phyloP scores from a whole-genome alignment of 2,797 vertebrate genomes.

The Macropodus opercularis region DNA sequence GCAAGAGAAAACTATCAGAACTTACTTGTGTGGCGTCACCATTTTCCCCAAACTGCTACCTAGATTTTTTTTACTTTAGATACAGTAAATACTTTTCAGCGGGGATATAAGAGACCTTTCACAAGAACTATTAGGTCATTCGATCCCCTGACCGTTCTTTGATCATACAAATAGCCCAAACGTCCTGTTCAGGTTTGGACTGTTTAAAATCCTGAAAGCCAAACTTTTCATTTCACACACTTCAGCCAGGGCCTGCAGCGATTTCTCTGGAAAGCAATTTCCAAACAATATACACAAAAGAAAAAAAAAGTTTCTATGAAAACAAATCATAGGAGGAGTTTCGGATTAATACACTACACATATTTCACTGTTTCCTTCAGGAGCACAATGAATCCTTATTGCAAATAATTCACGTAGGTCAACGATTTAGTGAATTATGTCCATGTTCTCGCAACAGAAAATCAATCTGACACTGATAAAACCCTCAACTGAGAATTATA shows the following conservation, averaged over 20 bases:
- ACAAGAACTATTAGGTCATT: constrained; percentile 43
- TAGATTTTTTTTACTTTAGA: not conserved
- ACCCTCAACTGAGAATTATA: not conserved
- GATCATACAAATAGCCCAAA: constrained; percentile 29
- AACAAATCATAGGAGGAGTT: constrained; percentile 9
- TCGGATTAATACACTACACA: constrained; percentile 8
- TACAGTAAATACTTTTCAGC: no score
- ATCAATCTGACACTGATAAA: not conserved
- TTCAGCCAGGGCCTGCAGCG: constrained; percentile 20
- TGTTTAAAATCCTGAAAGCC: constrained; percentile 16
- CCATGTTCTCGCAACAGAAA: not conserved
- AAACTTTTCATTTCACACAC: constrained; percentile 61
- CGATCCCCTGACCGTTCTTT: constrained; percentile 44
- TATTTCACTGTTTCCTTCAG: not conserved
- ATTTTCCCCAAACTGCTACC: not conserved
- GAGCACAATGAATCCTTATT: constrained; percentile 1
- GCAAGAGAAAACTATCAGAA: not conserved
- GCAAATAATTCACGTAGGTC: not conserved
- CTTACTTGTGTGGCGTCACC: not conserved
- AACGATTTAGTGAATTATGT: not conserved
- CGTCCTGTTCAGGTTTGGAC: constrained; percentile 59
- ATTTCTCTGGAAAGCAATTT: constrained; percentile 24
- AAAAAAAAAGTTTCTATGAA: constrained; percentile 4
- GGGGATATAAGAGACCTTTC: constrained; percentile 46
- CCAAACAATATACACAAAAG: constrained; percentile 31